phyloP scores from a whole-genome alignment of 1,140 invertebrate species.

The Anagrus nilaparvatae region DNA sequence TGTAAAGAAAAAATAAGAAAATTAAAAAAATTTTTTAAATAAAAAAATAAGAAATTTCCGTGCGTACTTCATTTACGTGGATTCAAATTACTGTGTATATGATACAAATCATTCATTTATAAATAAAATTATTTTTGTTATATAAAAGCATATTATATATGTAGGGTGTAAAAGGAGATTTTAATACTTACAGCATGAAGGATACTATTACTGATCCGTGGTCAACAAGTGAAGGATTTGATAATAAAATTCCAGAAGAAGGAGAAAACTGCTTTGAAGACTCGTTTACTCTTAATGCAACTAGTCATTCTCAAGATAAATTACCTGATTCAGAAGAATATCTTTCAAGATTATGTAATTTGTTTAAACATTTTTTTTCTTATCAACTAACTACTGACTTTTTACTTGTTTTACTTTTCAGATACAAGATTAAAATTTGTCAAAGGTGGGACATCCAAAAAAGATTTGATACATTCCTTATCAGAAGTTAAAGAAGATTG shows the following conservation, averaged over 20 bases:
- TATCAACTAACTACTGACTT: not conserved
- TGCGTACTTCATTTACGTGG: too few species aligned
- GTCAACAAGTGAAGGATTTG: constrained; percentile 12
- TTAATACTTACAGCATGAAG: constrained; percentile 31
- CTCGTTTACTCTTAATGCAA: constrained; percentile 18
- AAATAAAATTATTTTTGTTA: too few species aligned
- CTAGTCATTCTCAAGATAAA: constrained; percentile 5
- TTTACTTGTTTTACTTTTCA: constrained; percentile 14
- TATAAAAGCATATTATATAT: too few species aligned
- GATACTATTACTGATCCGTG: constrained; percentile 27
- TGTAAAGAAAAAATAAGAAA: too few species aligned
- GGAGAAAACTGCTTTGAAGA: constrained; percentile 28
- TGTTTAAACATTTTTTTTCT: not conserved
- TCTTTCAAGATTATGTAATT: constrained; percentile 31
- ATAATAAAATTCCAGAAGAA: constrained; percentile 6
- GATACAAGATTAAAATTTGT: constrained; percentile 32
- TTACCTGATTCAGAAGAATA: constrained; percentile 34
- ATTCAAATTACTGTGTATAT: too few species aligned
- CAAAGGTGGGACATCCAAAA: constrained; percentile 32
- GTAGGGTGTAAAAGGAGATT: too few species aligned
- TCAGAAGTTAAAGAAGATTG: constrained; percentile 36
- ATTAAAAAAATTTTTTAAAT: too few species aligned
- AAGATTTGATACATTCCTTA: constrained; percentile 39
- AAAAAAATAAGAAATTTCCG: too few species aligned
- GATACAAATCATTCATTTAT: too few species aligned